Conservation (phyloP, 2,888 invertebrate species). For the Ligdia adustata region DNA sequence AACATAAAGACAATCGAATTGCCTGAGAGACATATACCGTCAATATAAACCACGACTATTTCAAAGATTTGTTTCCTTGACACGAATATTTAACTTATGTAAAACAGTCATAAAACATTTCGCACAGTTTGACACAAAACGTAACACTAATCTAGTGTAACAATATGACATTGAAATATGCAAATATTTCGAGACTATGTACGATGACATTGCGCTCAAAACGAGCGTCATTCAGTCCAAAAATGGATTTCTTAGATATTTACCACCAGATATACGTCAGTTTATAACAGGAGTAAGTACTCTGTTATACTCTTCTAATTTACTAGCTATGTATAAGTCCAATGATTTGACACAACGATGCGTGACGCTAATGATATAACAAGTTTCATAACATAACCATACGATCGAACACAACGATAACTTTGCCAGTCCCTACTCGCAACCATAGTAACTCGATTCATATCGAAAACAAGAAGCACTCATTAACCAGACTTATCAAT, state of each 20-base stretch:
- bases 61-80: slow-evolving; percentile 4
- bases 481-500: slow-evolving; percentile 57
- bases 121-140: slow-evolving; percentile 14
- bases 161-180: slow-evolving; percentile 26
- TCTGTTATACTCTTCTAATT: too few relatives aligned
- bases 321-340: too few relatives aligned
- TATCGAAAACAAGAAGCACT: slow-evolving; percentile 46
- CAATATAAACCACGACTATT: neutral
- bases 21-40: neutral
- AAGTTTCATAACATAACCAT: slow-evolving; percentile 3
- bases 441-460: slow-evolving; percentile 29
- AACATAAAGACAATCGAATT: too few relatives aligned
- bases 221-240: too few relatives aligned
- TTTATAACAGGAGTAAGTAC: too few relatives aligned
- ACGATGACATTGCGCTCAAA: slow-evolving; percentile 4
- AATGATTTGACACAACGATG: slow-evolving; percentile 8
- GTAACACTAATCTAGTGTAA: slow-evolving; percentile 21
- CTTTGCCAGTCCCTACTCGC: neutral
- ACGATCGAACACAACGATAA: slow-evolving; percentile 2
- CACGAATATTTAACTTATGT: slow-evolving; percentile 9
- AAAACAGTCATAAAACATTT: slow-evolving; percentile 7
- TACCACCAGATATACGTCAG: too few relatives aligned
- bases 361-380: slow-evolving; percentile 10
- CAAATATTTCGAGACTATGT: slow-evolving; percentile 15
- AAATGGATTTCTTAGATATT: too few relatives aligned